Conservation (phyloP, 2,113 vertebrate genomes). For the Microtus richardsoni region DNA sequence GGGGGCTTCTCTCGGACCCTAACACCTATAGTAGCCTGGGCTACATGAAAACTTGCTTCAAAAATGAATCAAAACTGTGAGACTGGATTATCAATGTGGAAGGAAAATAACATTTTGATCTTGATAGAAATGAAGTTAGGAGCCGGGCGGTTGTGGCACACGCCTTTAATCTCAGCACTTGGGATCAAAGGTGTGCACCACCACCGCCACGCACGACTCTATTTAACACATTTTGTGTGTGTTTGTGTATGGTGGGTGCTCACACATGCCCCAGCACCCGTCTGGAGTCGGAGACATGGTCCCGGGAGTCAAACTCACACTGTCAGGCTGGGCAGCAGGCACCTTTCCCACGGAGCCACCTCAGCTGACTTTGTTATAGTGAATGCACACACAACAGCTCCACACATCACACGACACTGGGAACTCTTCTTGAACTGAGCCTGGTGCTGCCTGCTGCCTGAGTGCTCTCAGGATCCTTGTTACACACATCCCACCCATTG, state of each 20-base stretch:
- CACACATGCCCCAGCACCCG: neutral
- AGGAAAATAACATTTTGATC: neutral
- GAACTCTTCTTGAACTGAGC: neutral
- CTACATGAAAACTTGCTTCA: neutral
- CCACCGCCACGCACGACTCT: neutral
- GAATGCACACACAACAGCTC: neutral
- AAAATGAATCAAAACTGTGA: neutral
- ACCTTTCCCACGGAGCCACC: neutral
- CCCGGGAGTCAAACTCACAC: neutral
- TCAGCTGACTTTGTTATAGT: neutral
- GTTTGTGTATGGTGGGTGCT: neutral
- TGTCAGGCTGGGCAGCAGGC: neutral
- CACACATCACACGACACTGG: neutral
- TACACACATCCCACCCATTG: neutral
- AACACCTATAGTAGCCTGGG: neutral
- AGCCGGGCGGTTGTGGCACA: no score
- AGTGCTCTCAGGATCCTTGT: neutral
- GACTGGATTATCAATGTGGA: neutral
- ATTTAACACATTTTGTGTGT: neutral
- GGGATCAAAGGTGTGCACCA: neutral
- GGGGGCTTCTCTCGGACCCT: no score
- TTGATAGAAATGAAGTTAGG: neutral
- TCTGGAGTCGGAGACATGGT: neutral
- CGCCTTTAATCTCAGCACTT: neutral
- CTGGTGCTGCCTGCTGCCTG: neutral